Conservation (phyloP, 2,113 vertebrate genomes). For the Zootoca vivipara region DNA sequence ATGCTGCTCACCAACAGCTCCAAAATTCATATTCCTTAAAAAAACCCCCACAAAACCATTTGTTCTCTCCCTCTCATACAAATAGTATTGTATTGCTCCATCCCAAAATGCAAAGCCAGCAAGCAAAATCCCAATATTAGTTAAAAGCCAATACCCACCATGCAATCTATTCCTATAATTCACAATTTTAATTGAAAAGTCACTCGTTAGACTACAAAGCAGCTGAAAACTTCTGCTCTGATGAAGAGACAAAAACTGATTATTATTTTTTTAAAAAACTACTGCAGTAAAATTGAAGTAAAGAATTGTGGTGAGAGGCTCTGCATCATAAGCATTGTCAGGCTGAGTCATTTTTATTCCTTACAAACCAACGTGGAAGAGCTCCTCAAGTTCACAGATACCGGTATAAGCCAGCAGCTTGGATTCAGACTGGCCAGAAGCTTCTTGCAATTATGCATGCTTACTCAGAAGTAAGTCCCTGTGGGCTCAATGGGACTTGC, state of each 20-base stretch:
- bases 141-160: not conserved
- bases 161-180: not conserved
- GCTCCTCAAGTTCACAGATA: constrained; percentile 1
- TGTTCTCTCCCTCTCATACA: not conserved
- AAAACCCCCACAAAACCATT: not conserved
- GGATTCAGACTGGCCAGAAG: not conserved
- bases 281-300: not conserved
- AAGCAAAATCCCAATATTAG: not conserved
- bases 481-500: not conserved
- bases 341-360: not conserved
- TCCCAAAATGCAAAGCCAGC: not conserved
- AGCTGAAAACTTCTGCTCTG: not conserved
- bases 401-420: constrained; percentile 23
- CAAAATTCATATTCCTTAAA: not conserved
- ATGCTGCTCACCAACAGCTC: not conserved
- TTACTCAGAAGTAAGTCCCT: not conserved
- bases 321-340: not conserved
- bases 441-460: not conserved
- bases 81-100: not conserved
- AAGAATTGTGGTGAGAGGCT: not conserved
- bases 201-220: not conserved
- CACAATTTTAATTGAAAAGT: not conserved
- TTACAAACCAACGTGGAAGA: not conserved
- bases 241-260: not conserved
- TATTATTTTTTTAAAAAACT: not conserved